Base-by-base conservation (phyloP, 2,888 invertebrate species). In the Plebejus anna region DNA sequence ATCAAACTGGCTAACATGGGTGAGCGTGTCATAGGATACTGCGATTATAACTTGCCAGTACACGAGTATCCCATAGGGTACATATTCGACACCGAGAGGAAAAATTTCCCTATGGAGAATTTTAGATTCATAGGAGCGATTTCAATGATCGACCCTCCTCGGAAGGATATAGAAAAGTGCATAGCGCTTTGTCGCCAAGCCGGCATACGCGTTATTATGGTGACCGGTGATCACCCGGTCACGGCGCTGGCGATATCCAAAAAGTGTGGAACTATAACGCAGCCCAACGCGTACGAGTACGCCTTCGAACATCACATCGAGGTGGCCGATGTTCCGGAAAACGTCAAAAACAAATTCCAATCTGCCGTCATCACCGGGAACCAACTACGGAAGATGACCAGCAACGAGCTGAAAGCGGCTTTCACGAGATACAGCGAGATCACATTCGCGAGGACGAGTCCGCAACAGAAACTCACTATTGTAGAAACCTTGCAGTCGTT, bases 21-120 rank as follows among this genome's bases (percentile, higher is more conserved):
- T 42, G 98, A 98, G 88, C 95, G 98, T 78, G 97, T 98, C 1
- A 93, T 98, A 75, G 97, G 97, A 28, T 98, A 98, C 88, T 97
- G 97, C 82, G 97, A 98, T 87, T 91, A 94, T 0, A 82, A 90
- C 42, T 90, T 98, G 59, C 95, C 96, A 0, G 81, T 92, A 47
- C 91, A 89, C 5, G 76, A 79, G 2, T 94, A 86, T 84, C 95
- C 95, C 1, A 83, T 87, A 9, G 95, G 94, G 42, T 96, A 88
- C 82, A 82, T 83, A 22, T 96, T 96, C 80, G 92, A 95, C 78
- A 87, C 95, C 0, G 95, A 95, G 42, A 86, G 94, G 6, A 89
- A 90, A 66, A 97, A 97, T 84, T 97, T 97, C 85, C 96, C 97
- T 0, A 84, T 95, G 0, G 92, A 92, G 80, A 93, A 95, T 78